Evolutionary conservation across 2,888 invertebrate species (phyloP).

Genomic region (Cantharis rustica): DNA sequence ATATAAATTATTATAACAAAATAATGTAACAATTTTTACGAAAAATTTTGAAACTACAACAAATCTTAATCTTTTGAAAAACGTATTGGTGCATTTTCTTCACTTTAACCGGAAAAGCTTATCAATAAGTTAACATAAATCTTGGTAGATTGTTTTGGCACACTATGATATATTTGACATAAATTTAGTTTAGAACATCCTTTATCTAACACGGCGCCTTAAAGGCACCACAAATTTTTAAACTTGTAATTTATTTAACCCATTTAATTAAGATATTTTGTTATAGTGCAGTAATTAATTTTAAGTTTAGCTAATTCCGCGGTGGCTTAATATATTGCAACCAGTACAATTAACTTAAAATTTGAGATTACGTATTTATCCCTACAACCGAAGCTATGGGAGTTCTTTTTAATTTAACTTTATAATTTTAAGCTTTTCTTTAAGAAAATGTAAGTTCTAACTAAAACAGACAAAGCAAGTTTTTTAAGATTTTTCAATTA

Average conservation of each 20-base stretch:
- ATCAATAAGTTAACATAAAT: not conserved
- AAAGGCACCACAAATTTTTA: not conserved
- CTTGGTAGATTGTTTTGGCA: not conserved
- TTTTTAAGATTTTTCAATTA: not conserved
- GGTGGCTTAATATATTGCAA: not conserved
- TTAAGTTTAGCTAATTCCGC: not conserved
- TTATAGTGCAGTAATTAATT: not conserved
- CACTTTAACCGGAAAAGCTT: not conserved
- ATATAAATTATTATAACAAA: not conserved
- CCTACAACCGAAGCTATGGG: not conserved
- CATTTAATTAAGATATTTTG: not conserved
- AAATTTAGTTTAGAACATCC: not conserved
- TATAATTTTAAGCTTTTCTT: not conserved
- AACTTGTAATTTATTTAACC: not conserved
- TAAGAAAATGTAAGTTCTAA: not conserved
- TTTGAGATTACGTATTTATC: not conserved
- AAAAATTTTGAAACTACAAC: not conserved
- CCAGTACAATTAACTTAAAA: not conserved
- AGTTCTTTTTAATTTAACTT: not conserved
- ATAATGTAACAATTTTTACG: not conserved
- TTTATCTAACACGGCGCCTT: not conserved
- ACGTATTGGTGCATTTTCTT: not conserved
- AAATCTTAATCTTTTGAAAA: not conserved
- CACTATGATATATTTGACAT: not conserved
- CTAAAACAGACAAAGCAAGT: not conserved